A percentile compares a stretch with the other conserved stretches of the same genome.
phyloP scores from a whole-genome alignment of 2,797 vertebrate genomes.

The Rhabdomys pumilio region DNA sequence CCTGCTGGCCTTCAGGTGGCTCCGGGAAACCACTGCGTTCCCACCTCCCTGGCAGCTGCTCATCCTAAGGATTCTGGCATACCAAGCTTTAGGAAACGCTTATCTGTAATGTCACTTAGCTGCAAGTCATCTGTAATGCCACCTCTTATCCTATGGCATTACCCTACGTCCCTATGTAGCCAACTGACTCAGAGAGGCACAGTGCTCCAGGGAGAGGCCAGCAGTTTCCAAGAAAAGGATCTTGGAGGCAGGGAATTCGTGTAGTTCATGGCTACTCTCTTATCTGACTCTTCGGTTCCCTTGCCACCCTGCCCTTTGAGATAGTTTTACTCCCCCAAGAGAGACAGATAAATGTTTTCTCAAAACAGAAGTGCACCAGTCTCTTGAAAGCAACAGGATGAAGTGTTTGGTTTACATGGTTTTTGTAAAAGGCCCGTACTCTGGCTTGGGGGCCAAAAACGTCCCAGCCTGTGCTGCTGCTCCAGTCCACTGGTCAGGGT shows the following conservation, averaged over 20 bases:
- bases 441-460: too few relatives aligned
- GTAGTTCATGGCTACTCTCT: not conserved
- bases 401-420: conserved; percentile 31
- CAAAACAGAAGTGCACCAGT: not conserved
- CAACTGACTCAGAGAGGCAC: not conserved
- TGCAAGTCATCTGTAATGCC: not conserved
- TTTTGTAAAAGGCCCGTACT: too few relatives aligned
- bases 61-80: not conserved
- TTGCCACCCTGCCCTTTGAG: conserved; percentile 15
- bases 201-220: not conserved
- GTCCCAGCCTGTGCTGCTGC: too few relatives aligned
- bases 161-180: not conserved
- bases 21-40: not conserved
- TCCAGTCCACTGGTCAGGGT: too few relatives aligned
- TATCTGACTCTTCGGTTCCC: conserved; percentile 11
- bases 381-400: conserved; percentile 37
- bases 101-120: not conserved
- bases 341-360: conserved; percentile 20
- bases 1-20: not conserved
- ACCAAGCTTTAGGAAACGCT: not conserved
- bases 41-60: not conserved
- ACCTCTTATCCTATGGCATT: not conserved
- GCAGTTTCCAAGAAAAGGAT: not conserved
- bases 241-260: not conserved
- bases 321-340: conserved; percentile 42